Percentiles rank a stretch among this genome's conserved stretches.
phyloP scores from a whole-genome alignment of 2,113 vertebrate genomes.

The Tragulus kanchil region DNA sequence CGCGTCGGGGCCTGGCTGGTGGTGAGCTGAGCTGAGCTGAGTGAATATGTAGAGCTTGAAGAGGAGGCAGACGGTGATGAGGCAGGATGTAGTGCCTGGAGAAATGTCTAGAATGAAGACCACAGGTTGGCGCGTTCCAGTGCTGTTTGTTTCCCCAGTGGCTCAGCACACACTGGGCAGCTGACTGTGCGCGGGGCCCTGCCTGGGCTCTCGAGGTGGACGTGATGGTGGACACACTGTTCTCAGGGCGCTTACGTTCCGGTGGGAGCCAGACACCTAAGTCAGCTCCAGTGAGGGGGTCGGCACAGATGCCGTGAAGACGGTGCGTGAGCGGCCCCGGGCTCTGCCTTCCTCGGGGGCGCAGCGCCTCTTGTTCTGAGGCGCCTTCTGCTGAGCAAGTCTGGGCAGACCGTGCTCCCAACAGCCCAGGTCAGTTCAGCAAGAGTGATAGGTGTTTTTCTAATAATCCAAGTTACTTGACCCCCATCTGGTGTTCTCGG shows the following conservation, averaged over 20 bases:
- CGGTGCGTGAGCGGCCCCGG: rapidly evolving
- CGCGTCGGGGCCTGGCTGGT: not conserved
- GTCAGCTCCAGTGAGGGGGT: not conserved
- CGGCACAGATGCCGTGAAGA: not conserved
- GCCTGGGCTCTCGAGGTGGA: not conserved
- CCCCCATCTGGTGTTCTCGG: not conserved
- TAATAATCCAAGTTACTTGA: not conserved
- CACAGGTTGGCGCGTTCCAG: not conserved
- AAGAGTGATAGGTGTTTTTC: not conserved
- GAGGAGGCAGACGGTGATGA: not conserved
- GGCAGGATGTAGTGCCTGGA: not conserved
- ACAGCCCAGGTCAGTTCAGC: not conserved
- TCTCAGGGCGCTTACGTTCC: not conserved
- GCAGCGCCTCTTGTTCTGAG: not conserved
- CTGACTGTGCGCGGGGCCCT: no score
- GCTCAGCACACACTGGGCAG: no score
- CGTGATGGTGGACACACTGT: not conserved
- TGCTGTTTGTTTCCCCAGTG: not conserved
- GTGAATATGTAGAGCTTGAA: not conserved
- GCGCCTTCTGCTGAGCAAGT: not conserved
- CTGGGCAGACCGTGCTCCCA: not conserved
- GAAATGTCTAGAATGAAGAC: not conserved
- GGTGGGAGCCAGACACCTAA: not conserved
- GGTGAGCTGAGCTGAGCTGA: not conserved
- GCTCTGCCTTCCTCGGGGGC: not conserved